Evolutionary conservation across 1,140 invertebrate species (phyloP), one percentile per base, ranked within the genome.

Genomic region (Dryas iulia): DNA sequence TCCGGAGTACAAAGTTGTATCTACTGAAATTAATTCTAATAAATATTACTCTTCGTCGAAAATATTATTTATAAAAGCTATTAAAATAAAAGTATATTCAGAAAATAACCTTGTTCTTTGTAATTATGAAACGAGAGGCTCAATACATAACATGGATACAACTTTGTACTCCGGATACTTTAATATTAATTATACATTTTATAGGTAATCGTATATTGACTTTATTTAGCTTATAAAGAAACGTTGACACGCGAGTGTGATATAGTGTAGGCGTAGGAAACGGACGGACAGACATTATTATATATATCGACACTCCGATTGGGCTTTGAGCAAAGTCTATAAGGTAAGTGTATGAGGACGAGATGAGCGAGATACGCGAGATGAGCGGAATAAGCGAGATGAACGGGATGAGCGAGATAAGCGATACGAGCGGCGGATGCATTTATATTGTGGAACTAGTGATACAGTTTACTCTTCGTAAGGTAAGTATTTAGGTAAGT

Each of bases 391-490:
- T 33, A 14, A 7, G 1, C 21, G 25, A 11, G 62, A 56, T 24
- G 63, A 10, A 33, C 5, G 10, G 11, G 18, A 2, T 33, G 10
- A 7, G 1, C 21, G 25, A 14, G 28, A 28, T 23, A 12, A 57
- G 21, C 28, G 62, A 58, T 12, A 66, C 73, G 79, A 80, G 74
- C 80, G 80, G 73, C 30, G 72, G 75, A 78, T 82, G 79, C 82
- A 84, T 84, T 84, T 84, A 83, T 79, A 78, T 79, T 78, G 57
- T 80, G 74, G 79, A 53, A 11, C 59, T 76, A 78, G 74, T 73
- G 68, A 75, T 65, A 76, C 18, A 39, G 31, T 69, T 64, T 65
- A 63, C 63, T 73, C 67, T 67, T 56, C 18, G 4, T 25, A 56
- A 26, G 53, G 21, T 56, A 56, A 56, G 53, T 26, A 47, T 18